Evolutionary conservation across 2,888 invertebrate species (phyloP).

Genomic region (Patella depressa): DNA sequence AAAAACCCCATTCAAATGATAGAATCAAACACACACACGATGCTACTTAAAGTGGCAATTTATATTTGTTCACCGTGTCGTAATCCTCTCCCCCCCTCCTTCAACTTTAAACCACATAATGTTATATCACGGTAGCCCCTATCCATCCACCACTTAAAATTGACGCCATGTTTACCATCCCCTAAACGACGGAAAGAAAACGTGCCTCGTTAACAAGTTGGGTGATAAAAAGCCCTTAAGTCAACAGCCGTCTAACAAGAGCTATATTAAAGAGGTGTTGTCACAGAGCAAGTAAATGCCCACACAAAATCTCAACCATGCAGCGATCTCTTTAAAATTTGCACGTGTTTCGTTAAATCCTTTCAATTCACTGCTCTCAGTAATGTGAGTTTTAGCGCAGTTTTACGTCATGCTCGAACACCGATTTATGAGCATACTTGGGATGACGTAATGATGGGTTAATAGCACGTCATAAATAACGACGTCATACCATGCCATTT

Average conservation of each 20-base stretch:
- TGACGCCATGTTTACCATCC: background rate
- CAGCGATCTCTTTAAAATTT: background rate
- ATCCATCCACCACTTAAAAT: background rate
- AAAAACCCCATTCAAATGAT: too few species aligned
- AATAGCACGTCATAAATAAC: too few species aligned
- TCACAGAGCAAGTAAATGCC: background rate
- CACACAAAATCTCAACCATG: background rate
- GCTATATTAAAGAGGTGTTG: background rate
- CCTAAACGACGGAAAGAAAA: background rate
- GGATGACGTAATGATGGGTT: too few species aligned
- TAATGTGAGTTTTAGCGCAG: background rate
- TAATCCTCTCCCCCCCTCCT: background rate
- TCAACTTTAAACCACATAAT: background rate
- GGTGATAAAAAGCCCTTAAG: background rate
- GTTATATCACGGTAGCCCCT: conserved; percentile 2
- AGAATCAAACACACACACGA: background rate
- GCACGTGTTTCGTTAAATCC: background rate
- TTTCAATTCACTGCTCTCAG: background rate
- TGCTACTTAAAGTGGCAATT: background rate
- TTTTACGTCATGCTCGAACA: background rate
- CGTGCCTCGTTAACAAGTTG: background rate
- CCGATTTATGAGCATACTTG: too few species aligned
- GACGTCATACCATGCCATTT: too few species aligned
- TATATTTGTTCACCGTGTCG: background rate
- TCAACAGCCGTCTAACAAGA: background rate